These are phyloP conservation scores for Pheosia gnoma DNA, from an alignment of 2,888 invertebrate genomes.

Conservation along the genomic window DNA sequence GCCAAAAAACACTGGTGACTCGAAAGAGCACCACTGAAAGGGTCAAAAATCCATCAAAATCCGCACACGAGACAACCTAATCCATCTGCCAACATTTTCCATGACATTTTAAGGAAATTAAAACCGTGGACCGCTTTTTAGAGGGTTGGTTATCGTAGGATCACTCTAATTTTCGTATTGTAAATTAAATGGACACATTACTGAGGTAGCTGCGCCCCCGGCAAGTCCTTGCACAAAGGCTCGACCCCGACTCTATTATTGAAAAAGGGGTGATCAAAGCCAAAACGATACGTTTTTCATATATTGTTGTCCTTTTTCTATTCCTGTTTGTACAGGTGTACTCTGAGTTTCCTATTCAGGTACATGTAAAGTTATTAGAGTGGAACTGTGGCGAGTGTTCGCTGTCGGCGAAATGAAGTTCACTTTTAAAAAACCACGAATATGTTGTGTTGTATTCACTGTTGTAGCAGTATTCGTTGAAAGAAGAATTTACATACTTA, in stretches of 20 bases:
- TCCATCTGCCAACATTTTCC: constrained; percentile 33
- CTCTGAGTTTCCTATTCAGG: constrained; percentile 50
- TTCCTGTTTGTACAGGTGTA: constrained; percentile 69
- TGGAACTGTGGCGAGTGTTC: constrained; percentile 36
- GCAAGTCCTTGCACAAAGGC: constrained; percentile 64
- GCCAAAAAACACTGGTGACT: background rate
- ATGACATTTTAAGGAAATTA: constrained; percentile 45
- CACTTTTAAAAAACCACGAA: constrained; percentile 12
- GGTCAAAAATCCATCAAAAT: constrained; percentile 35
- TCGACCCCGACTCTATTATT: constrained; percentile 69
- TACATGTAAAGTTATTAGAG: constrained; percentile 55
- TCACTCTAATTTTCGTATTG: constrained; percentile 56
- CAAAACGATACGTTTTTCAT: constrained; percentile 69
- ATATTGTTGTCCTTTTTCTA: constrained; percentile 67
- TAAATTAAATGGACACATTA: constrained; percentile 77
- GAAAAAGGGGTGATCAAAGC: constrained; percentile 81
- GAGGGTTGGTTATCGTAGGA: constrained; percentile 44
- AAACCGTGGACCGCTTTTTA: constrained; percentile 42
- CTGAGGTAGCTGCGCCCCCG: constrained; percentile 54
- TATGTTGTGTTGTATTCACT: too few relatives aligned
- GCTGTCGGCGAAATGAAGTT: constrained; percentile 27
- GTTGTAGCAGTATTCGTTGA: too few relatives aligned
- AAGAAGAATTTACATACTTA: too few relatives aligned
- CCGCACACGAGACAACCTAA: constrained; percentile 21
- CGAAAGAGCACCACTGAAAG: constrained; percentile 20